These are phyloP conservation scores for Asobara japonica DNA, from an alignment of 1,140 invertebrate genomes.

Conservation along the genomic window DNA sequence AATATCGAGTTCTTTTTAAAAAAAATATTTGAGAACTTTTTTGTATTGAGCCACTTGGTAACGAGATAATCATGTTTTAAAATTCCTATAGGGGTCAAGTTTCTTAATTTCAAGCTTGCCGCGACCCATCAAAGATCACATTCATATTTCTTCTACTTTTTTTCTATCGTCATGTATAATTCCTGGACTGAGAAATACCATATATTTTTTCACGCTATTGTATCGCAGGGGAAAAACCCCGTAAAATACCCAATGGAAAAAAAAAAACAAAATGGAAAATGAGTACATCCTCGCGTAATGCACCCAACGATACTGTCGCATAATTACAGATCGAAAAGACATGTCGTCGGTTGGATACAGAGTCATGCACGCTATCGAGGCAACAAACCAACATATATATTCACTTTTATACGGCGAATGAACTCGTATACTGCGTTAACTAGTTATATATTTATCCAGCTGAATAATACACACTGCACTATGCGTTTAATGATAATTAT, in stretches of 20 bases:
- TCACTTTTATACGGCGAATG: slow-evolving; percentile 13
- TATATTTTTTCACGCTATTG: slow-evolving; percentile 23
- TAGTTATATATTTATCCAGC: slow-evolving; percentile 8
- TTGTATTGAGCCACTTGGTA: too few relatives aligned
- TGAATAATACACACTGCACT: background rate
- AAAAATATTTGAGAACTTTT: too few relatives aligned
- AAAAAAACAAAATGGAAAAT: background rate
- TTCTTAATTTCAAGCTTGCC: too few relatives aligned
- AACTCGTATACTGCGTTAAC: slow-evolving; percentile 6
- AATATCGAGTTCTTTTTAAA: too few relatives aligned
- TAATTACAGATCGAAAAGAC: slow-evolving; percentile 38
- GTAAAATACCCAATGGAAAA: background rate
- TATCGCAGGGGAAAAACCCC: background rate
- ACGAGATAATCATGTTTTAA: background rate
- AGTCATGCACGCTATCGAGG: slow-evolving; percentile 23
- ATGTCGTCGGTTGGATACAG: background rate
- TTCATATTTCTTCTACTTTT: background rate
- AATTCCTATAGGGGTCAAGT: too few relatives aligned
- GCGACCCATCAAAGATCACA: too few relatives aligned
- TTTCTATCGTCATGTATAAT: background rate
- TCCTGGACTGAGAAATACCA: background rate
- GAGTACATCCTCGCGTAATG: slow-evolving; percentile 23
- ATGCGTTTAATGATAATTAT: background rate
- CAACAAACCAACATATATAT: slow-evolving; percentile 20
- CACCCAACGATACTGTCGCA: slow-evolving; percentile 34